phyloP scores from a whole-genome alignment of 2,113 vertebrate genomes.

The Calyptomena viridis region DNA sequence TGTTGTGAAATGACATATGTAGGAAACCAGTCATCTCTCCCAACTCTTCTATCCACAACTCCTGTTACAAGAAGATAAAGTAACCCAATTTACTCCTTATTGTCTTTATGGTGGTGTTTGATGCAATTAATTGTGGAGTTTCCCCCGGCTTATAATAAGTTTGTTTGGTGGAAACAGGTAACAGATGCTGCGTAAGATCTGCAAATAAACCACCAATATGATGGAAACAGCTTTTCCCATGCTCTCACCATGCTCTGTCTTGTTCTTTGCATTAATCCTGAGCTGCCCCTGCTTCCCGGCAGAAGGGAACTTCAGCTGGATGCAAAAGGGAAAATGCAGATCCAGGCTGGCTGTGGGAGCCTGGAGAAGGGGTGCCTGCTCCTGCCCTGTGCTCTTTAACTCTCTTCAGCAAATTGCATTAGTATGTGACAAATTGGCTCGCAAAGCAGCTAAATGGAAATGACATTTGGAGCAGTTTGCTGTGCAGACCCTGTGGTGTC shows the following conservation, averaged over 20 bases:
- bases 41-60: not conserved
- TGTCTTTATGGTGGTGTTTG: not conserved
- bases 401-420: constrained; percentile 49
- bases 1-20: not conserved
- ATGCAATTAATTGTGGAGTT: constrained; percentile 38
- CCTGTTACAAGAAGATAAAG: constrained; percentile 32
- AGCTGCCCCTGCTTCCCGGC: not conserved
- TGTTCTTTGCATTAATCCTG: not conserved
- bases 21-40: not conserved
- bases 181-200: not conserved
- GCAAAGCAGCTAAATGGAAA: constrained; percentile 42
- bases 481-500: not conserved
- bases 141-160: not conserved
- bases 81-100: constrained; percentile 14
- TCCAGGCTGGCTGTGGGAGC: not conserved
- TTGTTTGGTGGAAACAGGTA: not conserved
- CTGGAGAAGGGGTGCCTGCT: not conserved
- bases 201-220: not conserved
- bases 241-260: not conserved
- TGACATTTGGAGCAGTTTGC: constrained; percentile 24
- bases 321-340: not conserved
- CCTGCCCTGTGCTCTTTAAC: constrained; percentile 32
- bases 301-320: not conserved
- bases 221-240: not conserved
- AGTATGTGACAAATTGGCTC: constrained; percentile 57